Evolutionary conservation across 2,888 invertebrate genomes (phyloP), one percentile per base, ranked within the genome.

Genomic region (Alentia gelatinosa): DNA sequence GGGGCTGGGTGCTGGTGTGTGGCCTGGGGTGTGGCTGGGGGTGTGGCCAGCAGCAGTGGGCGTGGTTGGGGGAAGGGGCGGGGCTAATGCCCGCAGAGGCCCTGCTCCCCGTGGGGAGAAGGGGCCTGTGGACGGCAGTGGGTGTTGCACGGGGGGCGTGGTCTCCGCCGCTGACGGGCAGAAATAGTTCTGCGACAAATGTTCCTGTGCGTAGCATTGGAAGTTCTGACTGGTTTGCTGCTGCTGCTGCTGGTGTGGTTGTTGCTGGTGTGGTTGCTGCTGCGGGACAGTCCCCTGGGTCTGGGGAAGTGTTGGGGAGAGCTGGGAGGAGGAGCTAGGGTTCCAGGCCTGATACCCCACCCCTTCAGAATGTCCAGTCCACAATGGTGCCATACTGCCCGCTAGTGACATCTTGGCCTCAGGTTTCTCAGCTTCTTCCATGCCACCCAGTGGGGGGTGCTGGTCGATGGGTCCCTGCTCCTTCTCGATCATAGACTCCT

Each of bases 291-390:
- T 15, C 7, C 47, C 47, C 7, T 7, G 47, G 5, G 56, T 56
- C n/a, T 19, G 5, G 56, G 56, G 56, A 12, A 35, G 91, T 5
- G 75, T 91, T 92, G 23, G 91, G 79, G 37, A 50, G n/a, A 50
- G 88, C 15, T 83, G 39, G n/a, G 56, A n/a, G 56, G 56, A n/a
- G 50, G 47, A 0, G 15, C 23, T n/a, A 15, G 88, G 88, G 23
- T 33, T 88, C 23, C 37, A n/a, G 7, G 83, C 30, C n/a, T 56
- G 56, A 3, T 19, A 15, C 3, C 1, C 63, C 9, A n/a, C 86
- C 26, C 37, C 50, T n/a, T 42, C 50, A 56, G 35, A 30, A n/a
- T 5, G 4, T 23, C 56, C 84, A 33, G 33, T 39, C n/a, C 83
- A 83, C 23, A 30, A 35, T 9, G 50, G 50, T 7, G 84, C 50